Evolutionary conservation across 2,113 vertebrate species (phyloP).

Genomic region (Ursus arctos): DNA sequence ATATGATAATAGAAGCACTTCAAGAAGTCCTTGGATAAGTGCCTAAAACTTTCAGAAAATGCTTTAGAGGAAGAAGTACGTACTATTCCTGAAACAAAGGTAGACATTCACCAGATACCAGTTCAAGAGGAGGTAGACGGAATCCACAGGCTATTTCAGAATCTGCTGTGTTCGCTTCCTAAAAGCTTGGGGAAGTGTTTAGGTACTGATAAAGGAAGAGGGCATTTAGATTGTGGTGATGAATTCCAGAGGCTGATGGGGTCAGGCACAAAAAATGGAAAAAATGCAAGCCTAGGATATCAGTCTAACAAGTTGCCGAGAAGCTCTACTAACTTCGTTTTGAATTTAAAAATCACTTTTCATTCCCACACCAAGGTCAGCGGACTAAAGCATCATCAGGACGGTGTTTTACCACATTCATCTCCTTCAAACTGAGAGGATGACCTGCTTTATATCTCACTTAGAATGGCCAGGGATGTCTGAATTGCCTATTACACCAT

Average conservation of each 20-base stretch:
- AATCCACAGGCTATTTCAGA: background rate
- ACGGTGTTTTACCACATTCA: background rate
- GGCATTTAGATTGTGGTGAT: constrained; percentile 32
- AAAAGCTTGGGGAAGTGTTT: constrained; percentile 17
- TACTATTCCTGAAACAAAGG: background rate
- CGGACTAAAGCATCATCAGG: background rate
- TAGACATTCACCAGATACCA: background rate
- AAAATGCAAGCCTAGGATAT: constrained; percentile 65
- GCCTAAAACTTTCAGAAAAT: background rate
- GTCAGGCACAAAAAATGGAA: constrained; percentile 48
- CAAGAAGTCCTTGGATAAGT: background rate
- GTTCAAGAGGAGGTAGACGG: background rate
- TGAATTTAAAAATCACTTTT: constrained; percentile 72
- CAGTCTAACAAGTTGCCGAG: constrained; percentile 60
- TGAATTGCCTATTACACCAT: constrained; percentile 60
- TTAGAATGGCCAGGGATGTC: constrained; percentile 48
- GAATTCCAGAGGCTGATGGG: constrained; percentile 63
- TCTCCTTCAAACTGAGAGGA: constrained; percentile 66
- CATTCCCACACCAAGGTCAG: constrained; percentile 70
- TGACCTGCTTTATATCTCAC: constrained; percentile 68
- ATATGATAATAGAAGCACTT: background rate
- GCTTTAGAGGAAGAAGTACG: background rate
- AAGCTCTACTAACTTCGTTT: constrained; percentile 63
- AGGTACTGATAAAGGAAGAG: background rate
- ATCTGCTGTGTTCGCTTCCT: constrained; percentile 34